Evolutionary conservation across 2,888 invertebrate genomes (phyloP), one percentile per base, ranked within the genome.

Genomic region (Morinoia aosen): DNA sequence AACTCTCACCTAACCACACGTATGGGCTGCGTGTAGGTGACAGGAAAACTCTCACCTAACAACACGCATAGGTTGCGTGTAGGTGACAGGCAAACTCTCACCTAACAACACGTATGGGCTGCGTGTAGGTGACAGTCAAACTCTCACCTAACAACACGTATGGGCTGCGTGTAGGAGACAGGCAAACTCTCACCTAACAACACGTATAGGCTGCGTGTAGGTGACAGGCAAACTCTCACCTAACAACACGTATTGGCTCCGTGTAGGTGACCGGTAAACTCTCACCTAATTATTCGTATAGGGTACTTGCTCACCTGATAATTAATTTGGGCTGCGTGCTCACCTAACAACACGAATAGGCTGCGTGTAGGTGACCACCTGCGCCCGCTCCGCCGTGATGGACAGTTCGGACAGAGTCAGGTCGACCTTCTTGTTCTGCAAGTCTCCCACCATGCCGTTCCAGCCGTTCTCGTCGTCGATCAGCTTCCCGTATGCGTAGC

Each of bases 391-490:
- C 58, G 95, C n/a, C 0, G 96, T 96, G 48, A 96, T 90, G 56
- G 96, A 96, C 40, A 96, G 95, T 64, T 96, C 96, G 11, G 96
- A 96, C 33, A 96, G 95, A 25, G 96, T 96, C 40, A 96, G 95
- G 93, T 96, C 96, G 4, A 95, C 96, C 25, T 57, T n/a, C 19
- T 95, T 56, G 0, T 64, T 91, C 96, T 96, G 96, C 58, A 96
- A 94, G 19, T 95, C 96, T 0, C 96, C 96, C 19, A 96, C 96
- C 96, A 96, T 96, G 58, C 96, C 96, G 12, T 95, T 96, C 96
- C 96, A 96, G 61, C 64, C 96, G n/a, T 64, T 91, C 7, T 95
- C 40, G 76, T 61, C 95, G 88, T 95, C 76, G 58, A 88, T 95
- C 25, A 96, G 88, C 93, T 95, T 96, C 2, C 96, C 96, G 95